These are phyloP conservation scores for Chrysopa pallens DNA, from an alignment of 1,140 invertebrate species.

Conservation along the genomic window DNA sequence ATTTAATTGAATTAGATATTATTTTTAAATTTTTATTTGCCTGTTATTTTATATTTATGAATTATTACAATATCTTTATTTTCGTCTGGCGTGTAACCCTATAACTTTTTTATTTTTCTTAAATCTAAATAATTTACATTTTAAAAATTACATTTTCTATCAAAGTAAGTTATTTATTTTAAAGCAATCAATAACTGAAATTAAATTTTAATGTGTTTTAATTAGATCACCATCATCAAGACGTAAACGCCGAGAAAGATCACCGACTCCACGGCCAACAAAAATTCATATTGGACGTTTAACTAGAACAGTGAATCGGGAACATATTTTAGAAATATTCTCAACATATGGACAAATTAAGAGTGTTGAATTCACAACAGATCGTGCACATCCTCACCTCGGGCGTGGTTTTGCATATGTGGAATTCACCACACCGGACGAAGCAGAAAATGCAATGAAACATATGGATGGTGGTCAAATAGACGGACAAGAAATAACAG, in stretches of 20 bases:
- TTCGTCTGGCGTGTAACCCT: too few relatives aligned
- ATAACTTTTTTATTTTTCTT: too few relatives aligned
- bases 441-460: constrained; percentile 96
- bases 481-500: constrained; percentile 82
- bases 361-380: constrained; percentile 72
- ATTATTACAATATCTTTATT: too few relatives aligned
- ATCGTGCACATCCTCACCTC: constrained; percentile 70
- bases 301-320: constrained; percentile 81
- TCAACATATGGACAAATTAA: constrained; percentile 81
- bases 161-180: too few relatives aligned
- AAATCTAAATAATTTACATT: too few relatives aligned
- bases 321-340: constrained; percentile 93
- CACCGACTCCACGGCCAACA: constrained; percentile 67
- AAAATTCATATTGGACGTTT: constrained; percentile 87
- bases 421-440: constrained; percentile 82
- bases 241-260: constrained; percentile 50
- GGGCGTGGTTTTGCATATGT: constrained; percentile 87
- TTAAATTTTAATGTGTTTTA: constrained; percentile 2
- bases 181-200: background rate
- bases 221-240: constrained; percentile 28
- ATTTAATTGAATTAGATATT: constrained; percentile 3
- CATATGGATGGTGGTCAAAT: constrained; percentile 83
- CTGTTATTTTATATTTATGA: too few relatives aligned
- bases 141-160: too few relatives aligned
- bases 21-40: too few relatives aligned